Conservation (phyloP, 2,888 invertebrate species). For the Orthosia gothica region DNA sequence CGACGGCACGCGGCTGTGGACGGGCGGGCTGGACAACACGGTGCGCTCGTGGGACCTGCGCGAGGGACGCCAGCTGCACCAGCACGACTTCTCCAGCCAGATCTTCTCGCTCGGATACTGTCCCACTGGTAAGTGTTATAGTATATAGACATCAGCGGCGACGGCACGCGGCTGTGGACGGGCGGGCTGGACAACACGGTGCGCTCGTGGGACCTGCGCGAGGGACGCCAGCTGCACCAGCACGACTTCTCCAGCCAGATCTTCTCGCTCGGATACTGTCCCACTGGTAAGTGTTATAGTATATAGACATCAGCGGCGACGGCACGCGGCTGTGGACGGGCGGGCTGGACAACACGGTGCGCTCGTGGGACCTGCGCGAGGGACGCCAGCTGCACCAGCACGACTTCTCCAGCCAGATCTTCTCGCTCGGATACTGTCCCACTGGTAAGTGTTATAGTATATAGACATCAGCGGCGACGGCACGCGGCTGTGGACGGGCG, state of each 20-base stretch:
- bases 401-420: constrained; percentile 98
- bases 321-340: constrained; percentile 98
- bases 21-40: no score
- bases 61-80: constrained; percentile 98
- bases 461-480: constrained; percentile 97
- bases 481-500: constrained; percentile 97
- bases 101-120: constrained; percentile 97
- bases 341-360: constrained; percentile 98
- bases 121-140: constrained; percentile 85
- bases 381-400: constrained; percentile 98
- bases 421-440: constrained; percentile 97
- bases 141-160: constrained; percentile 97
- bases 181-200: constrained; percentile 99
- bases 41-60: constrained; percentile 97
- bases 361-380: constrained; percentile 99
- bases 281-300: constrained; percentile 92
- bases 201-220: constrained; percentile 98
- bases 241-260: constrained; percentile 98
- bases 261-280: constrained; percentile 97
- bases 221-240: constrained; percentile 98
- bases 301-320: constrained; percentile 96
- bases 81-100: constrained; percentile 98
- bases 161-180: constrained; percentile 97
- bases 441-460: constrained; percentile 90
- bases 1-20: no score